These are phyloP conservation scores for Dastarcus helophoroides DNA, from an alignment of 2,888 invertebrate genomes.

Conservation along the genomic window DNA sequence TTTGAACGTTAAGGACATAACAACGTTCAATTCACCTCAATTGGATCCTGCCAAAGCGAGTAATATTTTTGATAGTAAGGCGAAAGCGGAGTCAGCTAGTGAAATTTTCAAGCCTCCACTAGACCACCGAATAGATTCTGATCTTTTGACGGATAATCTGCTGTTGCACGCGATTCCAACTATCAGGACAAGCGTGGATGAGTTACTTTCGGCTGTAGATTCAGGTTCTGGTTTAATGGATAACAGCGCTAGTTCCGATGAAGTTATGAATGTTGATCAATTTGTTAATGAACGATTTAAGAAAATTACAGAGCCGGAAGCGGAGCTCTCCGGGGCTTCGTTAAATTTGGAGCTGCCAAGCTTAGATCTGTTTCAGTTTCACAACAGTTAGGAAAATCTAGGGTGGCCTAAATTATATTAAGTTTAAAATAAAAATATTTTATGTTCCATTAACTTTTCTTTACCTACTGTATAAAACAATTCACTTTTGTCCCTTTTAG, in stretches of 20 bases:
- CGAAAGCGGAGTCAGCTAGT: background rate
- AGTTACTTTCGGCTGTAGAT: constrained; percentile 27
- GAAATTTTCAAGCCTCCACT: background rate
- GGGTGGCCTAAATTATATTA: too few relatives aligned
- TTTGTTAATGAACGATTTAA: constrained; percentile 36
- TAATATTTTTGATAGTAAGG: too few relatives aligned
- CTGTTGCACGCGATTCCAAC: constrained; percentile 21
- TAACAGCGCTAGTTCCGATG: constrained; percentile 32
- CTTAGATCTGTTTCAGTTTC: constrained; percentile 33
- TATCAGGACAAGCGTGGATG: constrained; percentile 25
- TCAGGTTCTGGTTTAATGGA: constrained; percentile 28
- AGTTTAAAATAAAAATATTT: too few relatives aligned
- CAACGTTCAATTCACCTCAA: background rate
- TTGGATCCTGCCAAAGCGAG: too few relatives aligned
- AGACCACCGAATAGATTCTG: constrained; percentile 9
- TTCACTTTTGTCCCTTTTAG: too few relatives aligned
- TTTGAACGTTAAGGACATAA: background rate
- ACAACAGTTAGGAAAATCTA: constrained; percentile 20
- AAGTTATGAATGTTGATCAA: constrained; percentile 37
- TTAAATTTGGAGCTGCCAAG: constrained; percentile 30
- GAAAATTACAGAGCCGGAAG: constrained; percentile 32
- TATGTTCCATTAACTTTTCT: too few relatives aligned
- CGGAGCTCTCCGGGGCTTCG: constrained; percentile 22
- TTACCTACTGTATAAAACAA: too few relatives aligned
- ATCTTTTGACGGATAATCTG: constrained; percentile 25